Conservation (phyloP, 2,888 invertebrate species). For the Chalcis sispes region DNA sequence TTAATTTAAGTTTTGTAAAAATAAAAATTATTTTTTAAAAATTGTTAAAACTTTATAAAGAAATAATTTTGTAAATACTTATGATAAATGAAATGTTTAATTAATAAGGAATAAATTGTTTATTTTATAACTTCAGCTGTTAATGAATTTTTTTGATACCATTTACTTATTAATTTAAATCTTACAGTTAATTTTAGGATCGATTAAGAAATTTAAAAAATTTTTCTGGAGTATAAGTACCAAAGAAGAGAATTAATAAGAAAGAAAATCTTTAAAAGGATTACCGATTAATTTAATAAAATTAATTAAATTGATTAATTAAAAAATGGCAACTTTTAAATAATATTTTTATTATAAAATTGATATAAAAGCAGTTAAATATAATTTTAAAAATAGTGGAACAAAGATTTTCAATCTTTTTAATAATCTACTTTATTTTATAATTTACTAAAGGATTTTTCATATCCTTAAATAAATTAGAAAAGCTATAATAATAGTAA, state of each 20-base stretch:
- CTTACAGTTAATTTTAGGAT: conserved; percentile 33
- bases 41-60: conserved; percentile 44
- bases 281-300: conserved; percentile 28
- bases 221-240: conserved; percentile 20
- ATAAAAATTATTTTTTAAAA: conserved; percentile 13
- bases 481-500: background rate
- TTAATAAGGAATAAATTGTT: conserved; percentile 53
- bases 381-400: conserved; percentile 23
- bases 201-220: conserved; percentile 13
- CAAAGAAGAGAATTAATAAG: conserved; percentile 43
- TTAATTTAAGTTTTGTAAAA: conserved; percentile 21
- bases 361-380: conserved; percentile 34
- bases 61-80: too few relatives aligned
- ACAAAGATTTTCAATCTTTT: conserved; percentile 42
- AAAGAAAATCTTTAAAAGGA: conserved; percentile 31
- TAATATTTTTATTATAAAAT: conserved; percentile 39
- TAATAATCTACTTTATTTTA: conserved; percentile 32
- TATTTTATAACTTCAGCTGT: conserved; percentile 46
- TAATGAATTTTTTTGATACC: conserved; percentile 29
- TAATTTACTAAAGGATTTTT: conserved; percentile 30
- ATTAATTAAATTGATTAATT: conserved; percentile 30
- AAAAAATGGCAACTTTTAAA: conserved; percentile 41
- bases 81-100: conserved; percentile 40
- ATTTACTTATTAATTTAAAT: conserved; percentile 40
- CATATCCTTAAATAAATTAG: conserved; percentile 26